Conservation (phyloP, 2,113 vertebrate species). For the Nothoprocta pentlandii region DNA sequence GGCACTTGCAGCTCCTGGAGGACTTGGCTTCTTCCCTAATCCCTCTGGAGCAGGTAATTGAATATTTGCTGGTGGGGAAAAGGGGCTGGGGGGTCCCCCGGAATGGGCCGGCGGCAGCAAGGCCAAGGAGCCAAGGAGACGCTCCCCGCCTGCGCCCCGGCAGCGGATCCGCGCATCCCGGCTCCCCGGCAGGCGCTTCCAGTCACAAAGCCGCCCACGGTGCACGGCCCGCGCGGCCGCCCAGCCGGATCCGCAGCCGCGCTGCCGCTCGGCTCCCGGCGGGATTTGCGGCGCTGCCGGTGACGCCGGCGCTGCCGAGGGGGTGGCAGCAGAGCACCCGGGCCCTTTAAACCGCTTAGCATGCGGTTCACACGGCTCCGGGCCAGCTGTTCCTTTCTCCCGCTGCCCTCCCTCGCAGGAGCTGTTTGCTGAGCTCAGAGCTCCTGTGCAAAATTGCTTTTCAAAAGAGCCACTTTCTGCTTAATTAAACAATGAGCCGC, state of each 20-base stretch:
- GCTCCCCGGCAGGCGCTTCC: slow-evolving; percentile 39
- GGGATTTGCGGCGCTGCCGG: slow-evolving; percentile 58
- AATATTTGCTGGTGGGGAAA: neutral
- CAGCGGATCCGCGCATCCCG: slow-evolving; percentile 23
- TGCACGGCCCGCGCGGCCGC: slow-evolving; percentile 21
- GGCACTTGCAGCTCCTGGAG: neutral
- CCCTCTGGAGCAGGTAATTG: neutral
- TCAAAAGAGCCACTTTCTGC: slow-evolving; percentile 89
- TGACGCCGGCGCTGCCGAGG: slow-evolving; percentile 38
- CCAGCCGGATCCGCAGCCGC: neutral
- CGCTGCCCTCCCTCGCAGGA: slow-evolving; percentile 73
- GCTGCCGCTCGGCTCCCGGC: slow-evolving; percentile 20
- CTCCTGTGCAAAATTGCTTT: slow-evolving; percentile 90
- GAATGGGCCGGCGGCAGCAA: neutral
- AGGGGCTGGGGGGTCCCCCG: accelerated
- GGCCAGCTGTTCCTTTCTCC: slow-evolving; percentile 89
- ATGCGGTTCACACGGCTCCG: slow-evolving; percentile 89
- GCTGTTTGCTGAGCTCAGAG: slow-evolving; percentile 86
- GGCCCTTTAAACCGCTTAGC: slow-evolving; percentile 84
- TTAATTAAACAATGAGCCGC: slow-evolving; percentile 90
- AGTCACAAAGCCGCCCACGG: slow-evolving; percentile 64
- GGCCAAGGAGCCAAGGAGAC: neutral
- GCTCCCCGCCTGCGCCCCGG: neutral
- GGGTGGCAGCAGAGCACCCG: slow-evolving; percentile 53
- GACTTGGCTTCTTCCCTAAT: neutral